Base-by-base conservation (phyloP, 2,113 vertebrate species). In the Actenoides lindsayi region DNA sequence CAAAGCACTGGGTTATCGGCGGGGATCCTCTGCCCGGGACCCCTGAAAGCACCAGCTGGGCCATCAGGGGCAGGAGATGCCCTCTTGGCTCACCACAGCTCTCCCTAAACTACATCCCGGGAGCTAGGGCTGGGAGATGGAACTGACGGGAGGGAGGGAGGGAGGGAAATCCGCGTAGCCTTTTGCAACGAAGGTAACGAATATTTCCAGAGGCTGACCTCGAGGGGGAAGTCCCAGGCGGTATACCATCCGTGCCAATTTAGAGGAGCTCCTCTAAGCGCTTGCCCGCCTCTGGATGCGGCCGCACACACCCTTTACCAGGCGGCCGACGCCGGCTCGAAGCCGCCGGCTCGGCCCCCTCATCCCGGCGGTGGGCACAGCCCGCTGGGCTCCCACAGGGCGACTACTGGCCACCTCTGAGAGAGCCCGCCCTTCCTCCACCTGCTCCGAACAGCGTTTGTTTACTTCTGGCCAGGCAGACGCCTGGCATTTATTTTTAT, bases 181-280 rank as follows among this genome's bases (percentile, higher is more conserved):
- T 33, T 83, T 86, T 30, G 48, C 76, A 33, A 71, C 4, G 35
- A 44, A 68, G 56, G 67, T 71, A 96, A 96, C 95, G 96, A 95
- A 91, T 90, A 78, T 83, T 80, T 74, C 71, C 79, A 51, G 64
- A 56, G 46, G 39, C 8, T 56, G 60, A 81, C 69, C 77, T 87
- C 89, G 15, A 30, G 50, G 51, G 56, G n/a, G 35, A 76, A 94
- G 44, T 69, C 80, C 28, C 86, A 46, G 63, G 13, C 71, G 20
- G 28, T 14, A 83, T 2, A 42, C 53, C 46, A 67, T 41, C 79
- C 13, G 86, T 53, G 91, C n/a, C 71, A 73, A 93, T 92, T 92
- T 65, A 79, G 63, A 77, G 85, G 90, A 95, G 41, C 41, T 75
- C 16, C 67, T 69, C 54, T 73, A 73, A 80, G 74, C 75, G 25